phyloP scores from a whole-genome alignment of 2,797 vertebrate species.

The Simalia tracyae region DNA sequence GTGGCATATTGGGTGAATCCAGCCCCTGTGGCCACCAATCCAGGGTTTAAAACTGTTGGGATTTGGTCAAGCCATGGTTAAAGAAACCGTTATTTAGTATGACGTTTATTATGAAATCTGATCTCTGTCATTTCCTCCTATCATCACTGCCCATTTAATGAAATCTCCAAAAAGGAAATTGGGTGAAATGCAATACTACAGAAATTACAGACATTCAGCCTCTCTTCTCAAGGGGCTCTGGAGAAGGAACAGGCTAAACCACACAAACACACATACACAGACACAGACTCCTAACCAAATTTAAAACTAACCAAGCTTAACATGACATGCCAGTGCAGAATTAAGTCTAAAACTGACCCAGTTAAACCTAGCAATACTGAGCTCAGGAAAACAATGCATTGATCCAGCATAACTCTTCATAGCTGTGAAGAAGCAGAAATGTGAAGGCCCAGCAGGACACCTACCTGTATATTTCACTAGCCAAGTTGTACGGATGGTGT shows the following conservation, averaged over 20 bases:
- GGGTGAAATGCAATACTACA: not conserved
- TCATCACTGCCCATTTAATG: not conserved
- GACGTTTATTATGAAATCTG: not conserved
- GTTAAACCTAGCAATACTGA: not conserved
- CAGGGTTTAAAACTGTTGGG: not conserved
- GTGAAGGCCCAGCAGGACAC: not conserved
- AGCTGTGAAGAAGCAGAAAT: not conserved
- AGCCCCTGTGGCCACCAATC: not conserved
- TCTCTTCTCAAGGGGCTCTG: not conserved
- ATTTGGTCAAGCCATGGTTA: not conserved
- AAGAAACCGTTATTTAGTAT: not conserved
- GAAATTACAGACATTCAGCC: not conserved
- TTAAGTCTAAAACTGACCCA: not conserved
- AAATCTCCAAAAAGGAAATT: not conserved
- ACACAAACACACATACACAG: not conserved
- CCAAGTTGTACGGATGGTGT: slow-evolving; percentile 70
- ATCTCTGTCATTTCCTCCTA: not conserved
- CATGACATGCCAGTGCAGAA: not conserved
- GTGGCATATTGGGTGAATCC: not conserved
- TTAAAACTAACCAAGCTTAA: not conserved
- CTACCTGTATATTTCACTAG: slow-evolving; percentile 90
- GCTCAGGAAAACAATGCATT: not conserved
- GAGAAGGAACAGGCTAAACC: not conserved
- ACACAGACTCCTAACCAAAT: not conserved
- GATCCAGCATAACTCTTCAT: not conserved